Percentiles rank a stretch among this genome's conserved stretches.
phyloP scores from a whole-genome alignment of 2,888 invertebrate genomes.

The Ichneumoninae sp. region DNA sequence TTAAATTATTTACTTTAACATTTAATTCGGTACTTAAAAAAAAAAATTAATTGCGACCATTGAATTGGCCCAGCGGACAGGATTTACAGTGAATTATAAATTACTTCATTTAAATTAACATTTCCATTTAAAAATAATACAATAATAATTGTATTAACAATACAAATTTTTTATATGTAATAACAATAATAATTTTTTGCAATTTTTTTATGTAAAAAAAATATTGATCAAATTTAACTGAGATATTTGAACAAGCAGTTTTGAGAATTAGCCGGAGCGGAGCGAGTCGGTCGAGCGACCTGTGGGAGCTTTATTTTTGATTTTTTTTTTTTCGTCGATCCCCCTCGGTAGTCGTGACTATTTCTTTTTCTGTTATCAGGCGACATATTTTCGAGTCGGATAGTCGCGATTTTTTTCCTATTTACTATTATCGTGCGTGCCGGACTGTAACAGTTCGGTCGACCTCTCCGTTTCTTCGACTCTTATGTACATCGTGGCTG shows the following conservation, averaged over 20 bases:
- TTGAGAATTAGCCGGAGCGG: neutral
- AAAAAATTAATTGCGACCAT: neutral
- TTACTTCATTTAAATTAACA: too few relatives aligned
- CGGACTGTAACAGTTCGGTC: neutral
- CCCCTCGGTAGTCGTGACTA: slow-evolving; percentile 5
- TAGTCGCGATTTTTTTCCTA: slow-evolving; percentile 39
- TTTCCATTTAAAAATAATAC: too few relatives aligned
- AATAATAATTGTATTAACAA: too few relatives aligned
- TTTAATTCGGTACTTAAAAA: neutral
- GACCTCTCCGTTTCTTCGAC: slow-evolving; percentile 15
- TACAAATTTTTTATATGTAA: too few relatives aligned
- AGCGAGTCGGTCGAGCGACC: neutral
- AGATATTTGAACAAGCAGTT: neutral
- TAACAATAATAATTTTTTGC: too few relatives aligned
- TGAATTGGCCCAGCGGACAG: neutral
- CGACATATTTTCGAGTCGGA: slow-evolving; percentile 49
- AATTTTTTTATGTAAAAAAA: neutral
- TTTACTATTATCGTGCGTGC: slow-evolving; percentile 42
- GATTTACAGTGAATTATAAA: neutral
- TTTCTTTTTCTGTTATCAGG: slow-evolving; percentile 54
- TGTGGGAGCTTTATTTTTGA: slow-evolving; percentile 33
- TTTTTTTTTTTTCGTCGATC: slow-evolving; percentile 15
- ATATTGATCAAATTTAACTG: neutral
- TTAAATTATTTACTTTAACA: neutral
- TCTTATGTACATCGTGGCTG: neutral